Evolutionary conservation across 2,113 vertebrate genomes (phyloP).

Genomic region (Anguilla rostrata): DNA sequence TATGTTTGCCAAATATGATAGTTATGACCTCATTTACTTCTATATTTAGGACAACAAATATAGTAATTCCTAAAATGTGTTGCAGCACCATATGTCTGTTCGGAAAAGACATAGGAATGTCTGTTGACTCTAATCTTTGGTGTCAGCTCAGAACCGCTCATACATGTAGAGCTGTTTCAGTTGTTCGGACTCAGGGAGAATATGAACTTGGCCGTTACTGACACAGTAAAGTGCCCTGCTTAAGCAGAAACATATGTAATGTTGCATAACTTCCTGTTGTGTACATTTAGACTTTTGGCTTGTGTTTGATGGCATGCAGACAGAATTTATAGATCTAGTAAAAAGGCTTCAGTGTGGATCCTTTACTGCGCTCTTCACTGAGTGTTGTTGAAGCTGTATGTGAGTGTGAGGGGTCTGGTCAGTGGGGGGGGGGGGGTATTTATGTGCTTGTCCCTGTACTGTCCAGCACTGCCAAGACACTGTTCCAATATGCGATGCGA

Average conservation of each 20-base stretch:
- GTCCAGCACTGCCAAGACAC: too few species aligned
- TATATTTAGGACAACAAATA: background rate
- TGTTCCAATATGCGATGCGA: too few species aligned
- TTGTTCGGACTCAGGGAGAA: background rate
- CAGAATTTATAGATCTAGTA: background rate
- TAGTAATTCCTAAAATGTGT: background rate
- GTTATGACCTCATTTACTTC: background rate
- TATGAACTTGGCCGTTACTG: background rate
- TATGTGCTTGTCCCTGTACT: too few species aligned
- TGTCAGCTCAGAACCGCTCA: background rate
- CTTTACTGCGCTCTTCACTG: too few species aligned
- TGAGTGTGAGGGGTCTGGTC: too few species aligned
- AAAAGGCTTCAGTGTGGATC: background rate
- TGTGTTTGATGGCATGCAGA: background rate
- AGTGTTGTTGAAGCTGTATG: too few species aligned
- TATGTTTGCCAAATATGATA: background rate
- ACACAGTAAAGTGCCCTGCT: background rate
- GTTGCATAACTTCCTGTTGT: constrained; percentile 24
- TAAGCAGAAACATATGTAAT: background rate
- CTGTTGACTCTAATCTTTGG: background rate
- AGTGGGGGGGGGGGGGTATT: too few species aligned
- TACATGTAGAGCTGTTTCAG: background rate
- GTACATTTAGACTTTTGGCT: background rate
- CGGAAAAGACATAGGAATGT: background rate
- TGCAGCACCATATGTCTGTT: background rate